These are phyloP conservation scores for Pollachius pollachius DNA, from an alignment of 2,113 vertebrate genomes.

Conservation along the genomic window DNA sequence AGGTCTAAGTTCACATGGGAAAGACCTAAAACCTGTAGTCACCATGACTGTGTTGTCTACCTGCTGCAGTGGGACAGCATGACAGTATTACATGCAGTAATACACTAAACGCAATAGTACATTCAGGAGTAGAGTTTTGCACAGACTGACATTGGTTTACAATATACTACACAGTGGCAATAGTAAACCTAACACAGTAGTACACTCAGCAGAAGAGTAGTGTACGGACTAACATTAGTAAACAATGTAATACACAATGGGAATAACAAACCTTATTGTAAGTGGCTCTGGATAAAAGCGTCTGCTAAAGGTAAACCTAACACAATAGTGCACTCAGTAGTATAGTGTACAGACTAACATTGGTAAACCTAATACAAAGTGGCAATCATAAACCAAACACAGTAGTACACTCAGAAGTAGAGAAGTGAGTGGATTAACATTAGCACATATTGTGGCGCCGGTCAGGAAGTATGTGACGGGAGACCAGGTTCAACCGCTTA, in stretches of 20 bases:
- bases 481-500: too few relatives aligned
- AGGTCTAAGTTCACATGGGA: too few relatives aligned
- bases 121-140: background rate
- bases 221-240: background rate
- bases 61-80: background rate
- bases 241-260: background rate
- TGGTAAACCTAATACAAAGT: background rate
- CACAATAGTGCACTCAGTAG: too few relatives aligned
- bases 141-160: background rate
- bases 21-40: constrained; percentile 40
- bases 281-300: background rate
- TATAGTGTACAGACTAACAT: background rate
- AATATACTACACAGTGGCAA: background rate
- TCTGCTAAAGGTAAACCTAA: background rate
- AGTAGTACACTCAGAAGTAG: too few relatives aligned
- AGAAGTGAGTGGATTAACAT: background rate
- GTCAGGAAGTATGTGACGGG: too few relatives aligned
- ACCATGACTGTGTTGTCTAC: constrained; percentile 16
- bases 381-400: background rate
- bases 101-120: background rate
- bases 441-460: too few relatives aligned
- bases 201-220: background rate
- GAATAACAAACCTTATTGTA: background rate
- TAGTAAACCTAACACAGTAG: background rate
- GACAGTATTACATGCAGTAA: background rate